Evolutionary conservation across 2,797 vertebrate species (phyloP).

Genomic region (Eospalax fontanierii): DNA sequence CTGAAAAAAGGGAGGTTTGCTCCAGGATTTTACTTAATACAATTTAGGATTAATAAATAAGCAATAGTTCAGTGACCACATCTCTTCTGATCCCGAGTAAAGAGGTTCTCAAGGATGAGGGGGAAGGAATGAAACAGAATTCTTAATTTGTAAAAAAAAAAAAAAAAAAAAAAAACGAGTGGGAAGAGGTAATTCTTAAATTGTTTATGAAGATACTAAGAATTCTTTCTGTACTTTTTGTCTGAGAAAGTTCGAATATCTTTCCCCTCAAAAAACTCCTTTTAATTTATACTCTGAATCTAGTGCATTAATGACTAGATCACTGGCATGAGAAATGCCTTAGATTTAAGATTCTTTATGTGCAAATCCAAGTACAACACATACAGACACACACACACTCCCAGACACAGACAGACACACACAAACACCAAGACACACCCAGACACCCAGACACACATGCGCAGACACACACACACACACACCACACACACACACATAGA

Average conservation of each 20-base stretch:
- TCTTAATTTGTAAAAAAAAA: conserved; percentile 52
- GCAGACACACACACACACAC: too few relatives aligned
- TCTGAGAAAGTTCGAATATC: conserved; percentile 12
- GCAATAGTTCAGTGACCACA: background rate
- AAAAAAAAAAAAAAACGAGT: background rate
- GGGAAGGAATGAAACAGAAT: conserved; percentile 10
- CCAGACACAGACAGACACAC: background rate
- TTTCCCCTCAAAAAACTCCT: conserved; percentile 38
- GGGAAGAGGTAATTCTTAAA: conserved; percentile 3
- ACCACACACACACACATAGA: background rate
- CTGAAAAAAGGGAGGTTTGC: conserved; percentile 13
- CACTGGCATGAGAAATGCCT: background rate
- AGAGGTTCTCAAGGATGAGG: background rate
- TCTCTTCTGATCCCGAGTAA: conserved; percentile 24
- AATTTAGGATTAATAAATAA: conserved; percentile 55
- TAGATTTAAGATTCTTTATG: conserved; percentile 5
- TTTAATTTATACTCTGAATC: background rate
- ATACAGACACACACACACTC: too few relatives aligned
- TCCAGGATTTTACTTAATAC: background rate
- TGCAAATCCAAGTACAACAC: background rate
- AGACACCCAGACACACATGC: background rate
- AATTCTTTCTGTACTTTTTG: conserved; percentile 1
- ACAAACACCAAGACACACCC: too few relatives aligned
- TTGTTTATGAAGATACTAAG: conserved; percentile 41
- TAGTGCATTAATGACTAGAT: background rate